Evolutionary conservation across 2,797 vertebrate species (phyloP).

Genomic region (Brotula barbata): DNA sequence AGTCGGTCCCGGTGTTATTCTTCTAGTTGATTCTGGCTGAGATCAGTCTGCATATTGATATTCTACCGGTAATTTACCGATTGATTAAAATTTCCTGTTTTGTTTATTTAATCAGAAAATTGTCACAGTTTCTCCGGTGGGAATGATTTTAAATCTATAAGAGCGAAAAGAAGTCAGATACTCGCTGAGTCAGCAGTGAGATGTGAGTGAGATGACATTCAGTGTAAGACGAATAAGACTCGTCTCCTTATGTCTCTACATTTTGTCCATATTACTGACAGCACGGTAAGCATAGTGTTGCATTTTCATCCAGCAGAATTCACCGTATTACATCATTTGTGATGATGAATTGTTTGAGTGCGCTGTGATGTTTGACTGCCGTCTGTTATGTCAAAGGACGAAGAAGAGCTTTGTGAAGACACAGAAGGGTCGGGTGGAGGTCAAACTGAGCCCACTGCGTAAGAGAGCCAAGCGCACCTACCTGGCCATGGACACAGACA

Average conservation of each 20-base stretch:
- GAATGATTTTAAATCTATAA: no score
- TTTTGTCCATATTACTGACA: not conserved
- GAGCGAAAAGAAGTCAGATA: no score
- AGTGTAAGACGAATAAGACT: no score
- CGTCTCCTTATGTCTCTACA: no score
- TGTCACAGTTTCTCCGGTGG: no score
- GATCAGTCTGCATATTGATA: no score
- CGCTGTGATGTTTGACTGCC: conserved; percentile 31
- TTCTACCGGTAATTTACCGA: no score
- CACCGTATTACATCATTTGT: not conserved
- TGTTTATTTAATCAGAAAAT: no score
- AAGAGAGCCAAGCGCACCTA: conserved; percentile 86
- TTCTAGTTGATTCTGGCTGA: no score
- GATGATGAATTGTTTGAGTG: not conserved
- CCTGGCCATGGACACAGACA: conserved; percentile 83
- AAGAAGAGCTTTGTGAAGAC: conserved; percentile 80
- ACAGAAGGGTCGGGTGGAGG: conserved; percentile 78
- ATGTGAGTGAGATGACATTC: no score
- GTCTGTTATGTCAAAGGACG: conserved; percentile 68
- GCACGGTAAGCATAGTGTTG: not conserved
- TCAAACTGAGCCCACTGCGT: conserved; percentile 83
- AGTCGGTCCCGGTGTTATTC: no score
- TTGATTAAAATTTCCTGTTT: no score
- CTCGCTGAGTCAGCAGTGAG: conserved; percentile 49
- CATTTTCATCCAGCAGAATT: not conserved